These are phyloP conservation scores for Drosophila eugracilis DNA, from an alignment of 1,140 invertebrate species.

Conservation along the genomic window DNA sequence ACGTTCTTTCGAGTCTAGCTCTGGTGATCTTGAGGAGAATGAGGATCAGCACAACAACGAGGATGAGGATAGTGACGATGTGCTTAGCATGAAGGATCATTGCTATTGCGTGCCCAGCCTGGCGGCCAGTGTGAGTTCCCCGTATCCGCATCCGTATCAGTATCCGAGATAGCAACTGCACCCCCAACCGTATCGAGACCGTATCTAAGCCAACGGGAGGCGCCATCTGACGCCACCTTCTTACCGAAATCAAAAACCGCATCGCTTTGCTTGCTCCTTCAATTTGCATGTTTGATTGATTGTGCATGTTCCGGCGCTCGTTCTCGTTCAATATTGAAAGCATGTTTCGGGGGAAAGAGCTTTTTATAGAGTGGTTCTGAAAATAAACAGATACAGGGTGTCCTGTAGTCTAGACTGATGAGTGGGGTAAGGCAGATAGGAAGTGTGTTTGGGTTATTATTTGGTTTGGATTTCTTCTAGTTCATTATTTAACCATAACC, in stretches of 20 bases:
- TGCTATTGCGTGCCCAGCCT: constrained; percentile 83
- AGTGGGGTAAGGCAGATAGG: background rate
- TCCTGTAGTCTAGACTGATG: constrained; percentile 15
- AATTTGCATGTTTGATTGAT: constrained; percentile 67
- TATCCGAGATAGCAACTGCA: constrained; percentile 33
- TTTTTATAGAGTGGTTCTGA: constrained; percentile 19
- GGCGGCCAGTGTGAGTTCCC: constrained; percentile 83
- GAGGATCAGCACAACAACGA: constrained; percentile 22
- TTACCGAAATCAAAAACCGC: background rate
- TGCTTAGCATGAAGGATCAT: constrained; percentile 80
- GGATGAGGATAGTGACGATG: constrained; percentile 73
- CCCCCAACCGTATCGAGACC: constrained; percentile 48
- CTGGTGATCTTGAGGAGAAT: constrained; percentile 54
- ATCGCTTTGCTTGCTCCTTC: constrained; percentile 44
- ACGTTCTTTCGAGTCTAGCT: constrained; percentile 42
- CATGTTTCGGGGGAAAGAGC: constrained; percentile 34
- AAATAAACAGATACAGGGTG: constrained; percentile 51
- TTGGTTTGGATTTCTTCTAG: background rate
- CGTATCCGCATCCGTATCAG: constrained; percentile 17
- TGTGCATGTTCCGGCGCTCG: constrained; percentile 33
- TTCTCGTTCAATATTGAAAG: constrained; percentile 53
- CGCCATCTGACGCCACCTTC: constrained; percentile 30
- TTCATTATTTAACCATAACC: no score
- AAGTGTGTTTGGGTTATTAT: background rate
- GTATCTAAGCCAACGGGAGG: constrained; percentile 51